Percentiles rank a stretch among this genome's conserved stretches.
Evolutionary conservation across 2,113 vertebrate genomes (phyloP).

Genomic region (Pelecanoides urinatrix): DNA sequence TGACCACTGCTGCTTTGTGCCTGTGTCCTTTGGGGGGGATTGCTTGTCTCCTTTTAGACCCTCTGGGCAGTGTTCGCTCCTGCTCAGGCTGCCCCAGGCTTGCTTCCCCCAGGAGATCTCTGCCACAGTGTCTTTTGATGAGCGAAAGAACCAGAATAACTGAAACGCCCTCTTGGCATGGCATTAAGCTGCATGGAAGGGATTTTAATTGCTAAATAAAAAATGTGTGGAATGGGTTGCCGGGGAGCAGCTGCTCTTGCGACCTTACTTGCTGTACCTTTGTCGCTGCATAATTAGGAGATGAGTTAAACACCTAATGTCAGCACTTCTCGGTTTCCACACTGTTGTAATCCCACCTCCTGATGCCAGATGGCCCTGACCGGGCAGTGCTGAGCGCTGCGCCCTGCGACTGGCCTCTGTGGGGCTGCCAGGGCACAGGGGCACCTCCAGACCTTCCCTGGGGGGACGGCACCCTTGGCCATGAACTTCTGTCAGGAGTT

Average conservation of each 20-base stretch:
- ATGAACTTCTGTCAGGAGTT: rapidly evolving
- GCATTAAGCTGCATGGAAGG: rapidly evolving
- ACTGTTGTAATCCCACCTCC: neutral
- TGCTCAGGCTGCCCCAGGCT: rapidly evolving
- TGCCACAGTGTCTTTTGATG: rapidly evolving
- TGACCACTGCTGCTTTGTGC: rapidly evolving
- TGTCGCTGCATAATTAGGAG: neutral
- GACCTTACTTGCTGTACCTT: neutral
- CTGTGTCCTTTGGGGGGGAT: rapidly evolving
- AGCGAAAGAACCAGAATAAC: neutral
- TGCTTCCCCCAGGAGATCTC: rapidly evolving
- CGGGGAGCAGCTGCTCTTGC: neutral
- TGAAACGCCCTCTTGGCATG: rapidly evolving
- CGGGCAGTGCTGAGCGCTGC: rapidly evolving
- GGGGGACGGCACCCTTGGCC: neutral
- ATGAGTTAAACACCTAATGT: neutral
- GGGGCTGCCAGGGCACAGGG: neutral
- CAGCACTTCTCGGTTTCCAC: neutral
- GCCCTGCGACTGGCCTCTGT: neutral
- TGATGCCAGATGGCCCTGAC: rapidly evolving
- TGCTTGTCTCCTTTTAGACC: rapidly evolving
- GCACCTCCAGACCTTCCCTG: rapidly evolving
- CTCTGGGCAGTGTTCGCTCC: rapidly evolving
- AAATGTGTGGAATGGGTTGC: neutral
- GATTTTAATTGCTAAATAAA: neutral